Conservation (phyloP, 2,888 invertebrate genomes). For the Andrena marginata region DNA sequence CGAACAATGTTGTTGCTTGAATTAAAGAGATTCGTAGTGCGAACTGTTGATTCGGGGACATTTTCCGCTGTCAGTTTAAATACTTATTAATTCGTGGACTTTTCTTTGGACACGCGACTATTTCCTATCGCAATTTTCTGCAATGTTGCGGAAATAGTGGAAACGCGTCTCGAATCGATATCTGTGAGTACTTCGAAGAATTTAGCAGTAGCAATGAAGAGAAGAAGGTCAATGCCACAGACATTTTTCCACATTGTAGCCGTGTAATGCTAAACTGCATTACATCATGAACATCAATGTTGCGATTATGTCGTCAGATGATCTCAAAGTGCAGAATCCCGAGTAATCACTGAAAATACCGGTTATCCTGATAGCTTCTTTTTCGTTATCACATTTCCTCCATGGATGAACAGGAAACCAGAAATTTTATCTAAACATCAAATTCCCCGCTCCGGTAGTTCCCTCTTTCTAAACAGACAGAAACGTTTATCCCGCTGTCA, state of each 20-base stretch:
- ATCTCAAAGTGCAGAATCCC: not conserved
- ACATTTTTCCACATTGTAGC: constrained; percentile 48
- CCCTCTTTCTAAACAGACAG: too few relatives aligned
- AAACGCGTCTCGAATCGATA: not conserved
- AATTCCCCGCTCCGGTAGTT: too few relatives aligned
- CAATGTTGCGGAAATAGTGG: constrained; percentile 8
- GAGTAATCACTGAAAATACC: not conserved
- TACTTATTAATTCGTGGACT: too few relatives aligned
- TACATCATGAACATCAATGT: constrained; percentile 58
- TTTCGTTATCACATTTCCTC: not conserved
- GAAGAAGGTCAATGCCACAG: constrained; percentile 36
- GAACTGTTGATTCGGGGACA: too few relatives aligned
- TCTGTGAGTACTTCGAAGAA: not conserved
- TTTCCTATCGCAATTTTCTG: too few relatives aligned
- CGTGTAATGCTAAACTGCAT: constrained; percentile 28
- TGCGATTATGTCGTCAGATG: constrained; percentile 26
- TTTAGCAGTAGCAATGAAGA: not conserved
- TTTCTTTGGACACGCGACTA: too few relatives aligned
- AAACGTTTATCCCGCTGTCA: too few relatives aligned
- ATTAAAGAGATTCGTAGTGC: too few relatives aligned
- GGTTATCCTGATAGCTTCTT: not conserved
- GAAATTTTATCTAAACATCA: not conserved
- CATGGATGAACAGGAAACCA: not conserved
- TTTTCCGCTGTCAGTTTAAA: too few relatives aligned
- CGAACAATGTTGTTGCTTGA: too few relatives aligned